Evolutionary conservation across 2,888 invertebrate genomes (phyloP), one percentile per base, ranked within the genome.

Genomic region (Stenurella melanura): DNA sequence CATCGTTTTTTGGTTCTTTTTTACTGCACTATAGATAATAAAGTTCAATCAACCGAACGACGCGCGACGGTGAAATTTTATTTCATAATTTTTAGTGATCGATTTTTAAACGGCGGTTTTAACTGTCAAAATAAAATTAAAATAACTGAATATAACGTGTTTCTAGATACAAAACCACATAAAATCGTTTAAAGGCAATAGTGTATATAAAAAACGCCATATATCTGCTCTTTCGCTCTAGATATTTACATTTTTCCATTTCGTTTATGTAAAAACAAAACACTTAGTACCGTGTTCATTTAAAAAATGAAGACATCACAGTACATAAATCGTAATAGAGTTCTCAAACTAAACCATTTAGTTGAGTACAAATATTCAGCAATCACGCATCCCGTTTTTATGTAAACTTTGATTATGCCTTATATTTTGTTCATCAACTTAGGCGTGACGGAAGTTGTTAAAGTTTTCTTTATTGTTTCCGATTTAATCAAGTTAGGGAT

Each of bases 401-500:
- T 77, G 73, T 77, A 77, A 77, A 77, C 73, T 77, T 74, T 77
- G 76, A 77, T 77, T 77, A 70, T 57, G 76, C 30, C 76, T 67
- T 76, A 58, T 73, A 67, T 73, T 67, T 73, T 67, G 42, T 58
- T 67, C 73, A 66, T 73, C 76, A 77, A 69, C 60, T 75, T 67
- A 75, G 83, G 83, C 84, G 85, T 84, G 84, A 85, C 85, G 78
- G 81, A 82, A 83, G 81, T 83, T 83, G 81, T 83, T 82, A 78
- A 80, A 83, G 79, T 82, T 86, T 83, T 80, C 83, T 85, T 85
- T 85, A 86, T 86, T 85, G 85, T 86, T 85, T 85, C 83, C 85
- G 83, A 85, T 85, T 85, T 86, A 86, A 86, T 86, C 85, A 85
- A 86, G 83, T 86, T 85, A 85, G 80, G 78, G 79, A 77, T 81